Base-by-base conservation (phyloP, 2,888 invertebrate species). In the Caenorhabditis zanzibari region DNA sequence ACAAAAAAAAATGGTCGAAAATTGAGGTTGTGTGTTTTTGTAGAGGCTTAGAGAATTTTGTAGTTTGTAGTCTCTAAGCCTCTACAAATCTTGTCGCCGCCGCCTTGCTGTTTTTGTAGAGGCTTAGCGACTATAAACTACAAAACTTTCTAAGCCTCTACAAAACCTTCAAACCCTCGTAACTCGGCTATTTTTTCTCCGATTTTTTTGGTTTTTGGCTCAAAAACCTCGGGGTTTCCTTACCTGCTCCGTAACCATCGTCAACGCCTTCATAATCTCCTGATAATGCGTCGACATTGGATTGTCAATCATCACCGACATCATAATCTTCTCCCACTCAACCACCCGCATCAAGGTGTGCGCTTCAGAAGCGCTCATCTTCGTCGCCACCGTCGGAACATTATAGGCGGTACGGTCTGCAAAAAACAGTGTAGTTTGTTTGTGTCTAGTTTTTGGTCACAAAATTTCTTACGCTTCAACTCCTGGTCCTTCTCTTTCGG, bases 291-390 rank as follows among this genome's bases (percentile, higher is more conserved):
- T 28, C 22, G 61, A 52, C 3, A 24, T 28, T 28, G 35, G 69
- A 56, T 81, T 69, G 47, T 81, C 68, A 16, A 61, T 69, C 54
- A 81, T 69, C n/a, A 74, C 52, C 1, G 26, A 32, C 6, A 81
- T 54, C 54, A 74, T 63, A 16, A 2, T 32, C 54, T 81, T 81
- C 24, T 52, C 49, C 80, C 80, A 81, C 35, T 66, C 52, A 1
- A 49, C 19, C n/a, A 59, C 41, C 54, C 28, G 32, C 6, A n/a
- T 24, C 32, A 81, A 32, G 1, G 10, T 16, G 12, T 4, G 0
- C 12, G 72, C 79, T 19, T 64, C 49, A 5, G n/a, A 16, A 12
- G 22, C 19, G 22, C 61, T 63, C 63, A 81, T 61, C 54, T 69
- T 81, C 6, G 74, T 63, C 26, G 32, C 14, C 5, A 81, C 26